Conservation (phyloP, 2,797 vertebrate genomes). For the Diplodus puntazzo region DNA sequence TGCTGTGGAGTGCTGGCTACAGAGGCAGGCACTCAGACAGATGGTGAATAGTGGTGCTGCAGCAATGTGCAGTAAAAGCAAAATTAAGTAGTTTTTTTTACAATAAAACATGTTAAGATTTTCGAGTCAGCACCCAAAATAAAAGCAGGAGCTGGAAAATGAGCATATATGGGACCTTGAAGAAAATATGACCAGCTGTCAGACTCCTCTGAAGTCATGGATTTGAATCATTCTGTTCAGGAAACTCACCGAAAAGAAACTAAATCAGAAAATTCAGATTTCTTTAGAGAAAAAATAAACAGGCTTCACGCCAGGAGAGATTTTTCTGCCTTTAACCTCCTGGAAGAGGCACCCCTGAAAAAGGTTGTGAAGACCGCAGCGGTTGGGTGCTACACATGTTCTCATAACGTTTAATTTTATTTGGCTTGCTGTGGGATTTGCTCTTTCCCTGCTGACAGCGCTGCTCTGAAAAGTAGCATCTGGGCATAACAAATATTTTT, state of each 20-base stretch:
- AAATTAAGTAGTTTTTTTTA: too few relatives aligned
- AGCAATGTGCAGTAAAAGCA: too few relatives aligned
- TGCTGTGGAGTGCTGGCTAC: too few relatives aligned
- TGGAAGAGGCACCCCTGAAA: not conserved
- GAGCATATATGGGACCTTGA: too few relatives aligned
- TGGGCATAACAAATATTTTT: slow-evolving; percentile 76
- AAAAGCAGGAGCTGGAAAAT: too few relatives aligned
- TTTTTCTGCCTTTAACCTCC: slow-evolving; percentile 1
- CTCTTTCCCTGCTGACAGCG: slow-evolving; percentile 23
- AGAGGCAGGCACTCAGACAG: too few relatives aligned
- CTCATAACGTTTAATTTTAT: slow-evolving; percentile 22
- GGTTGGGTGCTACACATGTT: slow-evolving; percentile 3
- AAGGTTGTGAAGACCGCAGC: not conserved
- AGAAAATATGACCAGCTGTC: not conserved
- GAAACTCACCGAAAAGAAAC: not conserved
- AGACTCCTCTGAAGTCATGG: not conserved
- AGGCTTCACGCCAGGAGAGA: not conserved
- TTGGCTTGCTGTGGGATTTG: slow-evolving; percentile 38
- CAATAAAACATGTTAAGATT: too few relatives aligned
- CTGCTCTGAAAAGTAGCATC: slow-evolving; percentile 44
- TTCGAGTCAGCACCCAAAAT: too few relatives aligned
- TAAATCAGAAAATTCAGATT: not conserved
- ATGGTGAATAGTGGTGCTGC: too few relatives aligned
- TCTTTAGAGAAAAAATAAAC: not conserved
- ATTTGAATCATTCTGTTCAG: not conserved